These are phyloP conservation scores for Caenorhabditis doughertyi DNA, from an alignment of 2,888 invertebrate genomes.

Conservation along the genomic window DNA sequence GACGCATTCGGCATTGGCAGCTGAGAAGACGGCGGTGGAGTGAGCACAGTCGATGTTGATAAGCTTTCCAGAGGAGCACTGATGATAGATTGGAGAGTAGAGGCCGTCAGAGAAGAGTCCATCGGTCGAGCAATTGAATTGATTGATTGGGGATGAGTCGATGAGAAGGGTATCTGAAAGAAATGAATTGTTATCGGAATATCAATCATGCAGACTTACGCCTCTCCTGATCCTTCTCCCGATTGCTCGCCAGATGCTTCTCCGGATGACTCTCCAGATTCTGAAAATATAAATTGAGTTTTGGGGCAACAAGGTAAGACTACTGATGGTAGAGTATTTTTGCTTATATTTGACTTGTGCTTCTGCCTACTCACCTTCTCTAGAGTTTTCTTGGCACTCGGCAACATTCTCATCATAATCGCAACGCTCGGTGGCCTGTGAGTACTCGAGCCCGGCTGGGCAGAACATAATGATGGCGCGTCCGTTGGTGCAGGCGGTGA, in stretches of 20 bases:
- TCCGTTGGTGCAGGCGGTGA: slow-evolving; percentile 62
- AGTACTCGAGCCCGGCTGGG: slow-evolving; percentile 52
- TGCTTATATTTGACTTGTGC: too few relatives aligned
- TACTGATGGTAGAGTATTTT: too few relatives aligned
- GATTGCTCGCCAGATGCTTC: slow-evolving; percentile 26
- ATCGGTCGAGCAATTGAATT: slow-evolving; percentile 45
- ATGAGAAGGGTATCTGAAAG: slow-evolving; percentile 31
- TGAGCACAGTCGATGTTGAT: slow-evolving; percentile 51
- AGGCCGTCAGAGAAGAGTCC: slow-evolving; percentile 44
- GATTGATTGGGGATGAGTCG: slow-evolving; percentile 21
- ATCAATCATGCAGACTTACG: too few relatives aligned
- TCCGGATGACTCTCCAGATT: slow-evolving; percentile 39
- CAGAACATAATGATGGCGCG: slow-evolving; percentile 62
- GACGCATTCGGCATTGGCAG: slow-evolving; percentile 45
- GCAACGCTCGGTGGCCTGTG: slow-evolving; percentile 35
- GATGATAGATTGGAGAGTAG: slow-evolving; percentile 44
- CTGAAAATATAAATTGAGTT: too few relatives aligned
- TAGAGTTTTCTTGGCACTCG: slow-evolving; percentile 44
- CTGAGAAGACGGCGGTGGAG: slow-evolving; percentile 47
- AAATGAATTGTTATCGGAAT: background rate
- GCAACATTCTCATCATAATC: slow-evolving; percentile 30
- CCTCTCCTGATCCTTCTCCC: slow-evolving; percentile 22
- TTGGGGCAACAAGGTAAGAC: too few relatives aligned
- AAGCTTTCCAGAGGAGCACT: slow-evolving; percentile 43
- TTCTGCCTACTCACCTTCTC: background rate